Evolutionary conservation across 1,140 invertebrate species (phyloP).

Genomic region (Drosophila bipectinata): DNA sequence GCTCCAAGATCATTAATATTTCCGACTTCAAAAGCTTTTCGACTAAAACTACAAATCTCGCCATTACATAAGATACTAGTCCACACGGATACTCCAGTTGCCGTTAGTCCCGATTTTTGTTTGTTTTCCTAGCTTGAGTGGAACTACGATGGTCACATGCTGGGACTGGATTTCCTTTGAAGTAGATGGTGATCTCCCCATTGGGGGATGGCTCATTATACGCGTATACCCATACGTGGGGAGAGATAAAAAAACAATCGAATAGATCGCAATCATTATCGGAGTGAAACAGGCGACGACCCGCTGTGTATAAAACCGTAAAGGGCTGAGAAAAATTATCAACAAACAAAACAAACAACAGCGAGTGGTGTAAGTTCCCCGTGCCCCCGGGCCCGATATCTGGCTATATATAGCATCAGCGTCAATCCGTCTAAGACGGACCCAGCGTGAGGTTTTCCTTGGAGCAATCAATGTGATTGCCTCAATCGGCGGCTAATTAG

Average conservation of each 20-base stretch:
- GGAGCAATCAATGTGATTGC: conserved; percentile 77
- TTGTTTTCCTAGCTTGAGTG: conserved; percentile 49
- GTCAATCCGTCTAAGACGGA: conserved; percentile 64
- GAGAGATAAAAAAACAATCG: conserved; percentile 53
- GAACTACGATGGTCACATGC: conserved; percentile 58
- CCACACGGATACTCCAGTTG: conserved; percentile 24
- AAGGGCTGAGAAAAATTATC: conserved; percentile 76
- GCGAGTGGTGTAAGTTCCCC: conserved; percentile 30
- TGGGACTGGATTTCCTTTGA: conserved; percentile 65
- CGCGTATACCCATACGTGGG: conserved; percentile 23
- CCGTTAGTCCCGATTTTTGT: conserved; percentile 32
- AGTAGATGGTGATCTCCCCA: conserved; percentile 49
- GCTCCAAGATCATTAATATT: conserved; percentile 52
- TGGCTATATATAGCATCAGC: conserved; percentile 68
- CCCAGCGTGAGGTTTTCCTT: conserved; percentile 55
- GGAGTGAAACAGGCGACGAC: conserved; percentile 52
- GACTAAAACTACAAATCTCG: conserved; percentile 21
- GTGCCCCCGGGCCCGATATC: conserved; percentile 43
- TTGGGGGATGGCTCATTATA: conserved; percentile 59
- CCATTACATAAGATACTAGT: conserved; percentile 46
- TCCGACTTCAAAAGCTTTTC: conserved; percentile 56
- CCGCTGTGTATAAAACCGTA: conserved; percentile 67
- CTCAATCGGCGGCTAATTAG: conserved; percentile 80
- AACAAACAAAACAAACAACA: conserved; percentile 60
- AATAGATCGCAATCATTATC: conserved; percentile 69